Base-by-base conservation (phyloP, 1,140 invertebrate genomes). In the Lanistes nyassanus region DNA sequence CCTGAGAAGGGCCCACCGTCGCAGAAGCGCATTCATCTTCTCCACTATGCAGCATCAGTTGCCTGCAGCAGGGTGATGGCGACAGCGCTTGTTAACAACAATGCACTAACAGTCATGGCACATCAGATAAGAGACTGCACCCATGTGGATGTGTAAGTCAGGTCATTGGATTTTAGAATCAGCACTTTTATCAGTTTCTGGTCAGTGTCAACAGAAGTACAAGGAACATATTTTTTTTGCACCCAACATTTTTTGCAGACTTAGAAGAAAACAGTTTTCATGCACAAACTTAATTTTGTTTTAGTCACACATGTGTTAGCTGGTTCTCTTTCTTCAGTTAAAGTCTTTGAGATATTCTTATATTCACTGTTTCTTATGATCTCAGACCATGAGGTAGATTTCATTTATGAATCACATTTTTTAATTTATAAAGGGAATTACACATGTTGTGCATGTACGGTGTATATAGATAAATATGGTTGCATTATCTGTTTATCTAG, bases 1-100 rank as follows among this genome's bases (percentile, higher is more conserved):
- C 68, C 67, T 36, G 88, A 89, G 76, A 88, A 88, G 76, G 88
- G 88, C 0, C 88, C 3, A 3, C 86, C 87, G 3, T 86, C 88
- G 23, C 88, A 88, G 83, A 87, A 85, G 69, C 75, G 86, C 0
- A 82, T 88, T 11, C 86, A 90, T 74, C 81, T 90, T 0, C 77
- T 89, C 13, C 86, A 88, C 74, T 90, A 89, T 70, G 74, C 87
- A 26, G 83, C 81, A 9, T 79, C 78, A 23, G 76, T 89, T 19
- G 81, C 84, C 42, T 76, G 76, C 65, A 82, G 82, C 68, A 64
- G 70, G 16, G 70, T 65, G 29, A 76, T 86, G 5, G 81, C 86
- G 6, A 84, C 84, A 36, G 72, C 73, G 29, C 65, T 75, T 9
- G 79, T 84, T 19, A 80, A 80, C 47, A 80, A 77, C 31, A 79